These are phyloP conservation scores for Didymodactylos carnosus DNA, from an alignment of 2,888 invertebrate species.

Conservation along the genomic window DNA sequence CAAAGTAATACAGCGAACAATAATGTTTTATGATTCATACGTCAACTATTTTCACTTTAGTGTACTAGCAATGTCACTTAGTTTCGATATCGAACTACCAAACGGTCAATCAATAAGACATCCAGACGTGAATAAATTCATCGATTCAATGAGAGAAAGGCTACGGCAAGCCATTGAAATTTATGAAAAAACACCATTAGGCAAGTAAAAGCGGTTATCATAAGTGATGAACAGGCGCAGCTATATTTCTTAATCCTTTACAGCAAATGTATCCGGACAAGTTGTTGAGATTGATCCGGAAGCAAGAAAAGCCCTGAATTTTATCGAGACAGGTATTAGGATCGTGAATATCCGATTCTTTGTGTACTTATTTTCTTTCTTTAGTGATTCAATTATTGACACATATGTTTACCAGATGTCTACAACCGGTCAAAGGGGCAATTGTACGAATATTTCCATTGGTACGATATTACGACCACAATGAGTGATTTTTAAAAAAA, in stretches of 20 bases:
- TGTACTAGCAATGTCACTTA: neutral
- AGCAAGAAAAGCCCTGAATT: neutral
- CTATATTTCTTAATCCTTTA: neutral
- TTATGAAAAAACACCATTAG: neutral
- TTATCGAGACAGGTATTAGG: neutral
- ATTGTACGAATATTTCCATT: neutral
- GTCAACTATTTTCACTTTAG: neutral
- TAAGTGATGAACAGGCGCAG: no score
- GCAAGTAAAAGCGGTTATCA: neutral
- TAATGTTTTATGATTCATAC: no score
- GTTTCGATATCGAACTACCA: neutral
- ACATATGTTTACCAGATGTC: neutral
- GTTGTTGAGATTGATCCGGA: neutral
- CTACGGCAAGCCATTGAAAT: slow-evolving; percentile 3
- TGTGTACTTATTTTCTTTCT: no score
- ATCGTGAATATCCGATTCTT: no score
- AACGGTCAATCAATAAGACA: neutral
- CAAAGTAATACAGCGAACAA: slow-evolving; percentile 38
- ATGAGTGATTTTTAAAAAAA: no score
- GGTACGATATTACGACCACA: no score
- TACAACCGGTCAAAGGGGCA: neutral
- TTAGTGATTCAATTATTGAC: neutral
- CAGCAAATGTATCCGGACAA: neutral
- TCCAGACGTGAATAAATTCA: neutral
- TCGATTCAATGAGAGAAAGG: neutral